phyloP scores from a whole-genome alignment of 1,140 invertebrate species.

The Drosophila nigromelanica region DNA sequence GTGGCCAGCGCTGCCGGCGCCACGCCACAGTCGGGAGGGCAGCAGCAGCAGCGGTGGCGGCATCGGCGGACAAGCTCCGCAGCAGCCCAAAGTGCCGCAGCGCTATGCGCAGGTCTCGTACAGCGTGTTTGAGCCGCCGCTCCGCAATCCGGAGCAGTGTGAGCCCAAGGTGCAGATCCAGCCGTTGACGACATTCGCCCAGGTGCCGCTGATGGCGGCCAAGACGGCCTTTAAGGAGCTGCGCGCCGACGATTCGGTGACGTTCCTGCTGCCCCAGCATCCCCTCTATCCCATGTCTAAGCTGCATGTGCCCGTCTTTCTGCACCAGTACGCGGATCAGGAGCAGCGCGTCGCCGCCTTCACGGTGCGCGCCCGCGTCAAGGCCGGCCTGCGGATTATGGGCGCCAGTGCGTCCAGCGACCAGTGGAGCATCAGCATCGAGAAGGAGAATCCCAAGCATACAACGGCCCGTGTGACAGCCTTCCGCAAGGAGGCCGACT shows the following conservation, averaged over 20 bases:
- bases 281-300: constrained; percentile 94
- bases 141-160: constrained; percentile 87
- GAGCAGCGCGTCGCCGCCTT: constrained; percentile 89
- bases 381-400: constrained; percentile 92
- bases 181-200: constrained; percentile 84
- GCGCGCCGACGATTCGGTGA: constrained; percentile 90
- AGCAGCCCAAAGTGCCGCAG: constrained; percentile 87
- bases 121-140: constrained; percentile 91
- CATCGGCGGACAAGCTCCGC: constrained; percentile 80
- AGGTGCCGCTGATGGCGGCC: constrained; percentile 89
- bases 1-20: constrained; percentile 91
- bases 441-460: constrained; percentile 91
- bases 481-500: constrained; percentile 87
- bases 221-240: constrained; percentile 92
- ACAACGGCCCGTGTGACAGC: constrained; percentile 94
- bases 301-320: constrained; percentile 93
- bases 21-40: constrained; percentile 80
- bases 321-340: constrained; percentile 88
- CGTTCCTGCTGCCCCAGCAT: constrained; percentile 93
- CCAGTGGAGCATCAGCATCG: constrained; percentile 93
- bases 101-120: constrained; percentile 91
- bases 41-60: background rate
- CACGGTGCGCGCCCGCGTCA: constrained; percentile 93
- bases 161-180: constrained; percentile 91
- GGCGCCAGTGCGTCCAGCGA: constrained; percentile 91